phyloP scores from a whole-genome alignment of 2,888 invertebrate species.

The Agrotis clavis region DNA sequence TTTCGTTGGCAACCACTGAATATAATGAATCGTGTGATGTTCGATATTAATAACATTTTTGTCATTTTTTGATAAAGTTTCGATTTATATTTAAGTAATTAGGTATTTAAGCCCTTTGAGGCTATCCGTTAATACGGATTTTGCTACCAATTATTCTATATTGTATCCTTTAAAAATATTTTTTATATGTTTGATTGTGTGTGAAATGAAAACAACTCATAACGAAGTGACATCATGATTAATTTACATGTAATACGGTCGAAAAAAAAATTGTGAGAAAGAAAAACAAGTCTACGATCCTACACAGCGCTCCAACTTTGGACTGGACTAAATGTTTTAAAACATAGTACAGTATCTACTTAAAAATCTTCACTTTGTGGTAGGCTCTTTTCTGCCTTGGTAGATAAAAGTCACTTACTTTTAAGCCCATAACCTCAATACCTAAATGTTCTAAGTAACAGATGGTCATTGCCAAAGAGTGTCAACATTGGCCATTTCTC shows the following conservation, averaged over 20 bases:
- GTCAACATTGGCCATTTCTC: conserved; percentile 44
- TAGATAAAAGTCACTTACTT: too few relatives aligned
- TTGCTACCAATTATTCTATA: not conserved
- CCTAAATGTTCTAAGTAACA: conserved; percentile 32
- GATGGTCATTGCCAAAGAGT: conserved; percentile 30
- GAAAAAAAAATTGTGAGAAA: too few relatives aligned
- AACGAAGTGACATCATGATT: too few relatives aligned
- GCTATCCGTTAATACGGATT: conserved; percentile 14
- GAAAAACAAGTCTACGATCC: too few relatives aligned
- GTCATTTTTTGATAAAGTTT: conserved; percentile 15
- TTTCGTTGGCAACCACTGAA: conserved; percentile 44
- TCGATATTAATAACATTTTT: conserved; percentile 38
- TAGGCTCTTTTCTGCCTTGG: too few relatives aligned
- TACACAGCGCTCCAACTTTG: too few relatives aligned
- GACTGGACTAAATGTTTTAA: too few relatives aligned
- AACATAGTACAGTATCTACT: too few relatives aligned
- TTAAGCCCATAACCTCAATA: not conserved
- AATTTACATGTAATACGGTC: too few relatives aligned
- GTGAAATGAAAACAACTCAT: too few relatives aligned
- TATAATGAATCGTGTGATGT: conserved; percentile 53
- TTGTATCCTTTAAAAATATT: not conserved
- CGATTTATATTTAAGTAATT: conserved; percentile 19
- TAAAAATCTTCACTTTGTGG: too few relatives aligned
- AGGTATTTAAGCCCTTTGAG: conserved; percentile 27
- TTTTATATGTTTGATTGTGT: too few relatives aligned